Conservation (phyloP, 2,113 vertebrate genomes). For the Castor canadensis region DNA sequence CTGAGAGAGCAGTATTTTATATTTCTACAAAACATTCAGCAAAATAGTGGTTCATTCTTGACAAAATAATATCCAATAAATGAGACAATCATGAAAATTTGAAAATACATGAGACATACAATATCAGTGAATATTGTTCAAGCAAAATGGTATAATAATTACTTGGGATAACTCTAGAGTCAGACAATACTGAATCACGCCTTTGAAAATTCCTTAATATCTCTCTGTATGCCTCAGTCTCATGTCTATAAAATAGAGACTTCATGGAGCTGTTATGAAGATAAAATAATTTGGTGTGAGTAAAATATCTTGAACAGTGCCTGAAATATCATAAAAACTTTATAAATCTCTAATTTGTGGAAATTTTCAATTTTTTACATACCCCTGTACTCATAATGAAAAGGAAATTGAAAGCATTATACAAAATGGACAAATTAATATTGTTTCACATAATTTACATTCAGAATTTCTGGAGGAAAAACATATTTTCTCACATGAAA, state of each 20-base stretch:
- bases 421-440: conserved; percentile 9
- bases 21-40: neutral
- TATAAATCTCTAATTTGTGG: neutral
- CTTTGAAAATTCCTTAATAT: neutral
- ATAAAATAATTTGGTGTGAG: neutral
- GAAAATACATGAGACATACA: neutral
- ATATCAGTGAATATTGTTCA: neutral
- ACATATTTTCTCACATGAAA: neutral
- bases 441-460: conserved; percentile 27
- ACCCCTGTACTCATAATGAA: neutral
- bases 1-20: neutral
- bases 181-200: neutral
- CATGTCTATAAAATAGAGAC: neutral
- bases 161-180: neutral
- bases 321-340: neutral
- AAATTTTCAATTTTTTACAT: neutral
- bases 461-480: conserved; percentile 18
- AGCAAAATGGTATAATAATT: neutral
- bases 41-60: neutral
- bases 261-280: neutral
- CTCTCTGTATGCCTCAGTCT: neutral
- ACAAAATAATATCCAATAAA: conserved; percentile 36
- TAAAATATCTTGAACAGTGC: neutral
- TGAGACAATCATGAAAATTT: neutral
- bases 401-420: neutral